Evolutionary conservation across 2,888 invertebrate genomes (phyloP).

Genomic region (Andrena camellia): DNA sequence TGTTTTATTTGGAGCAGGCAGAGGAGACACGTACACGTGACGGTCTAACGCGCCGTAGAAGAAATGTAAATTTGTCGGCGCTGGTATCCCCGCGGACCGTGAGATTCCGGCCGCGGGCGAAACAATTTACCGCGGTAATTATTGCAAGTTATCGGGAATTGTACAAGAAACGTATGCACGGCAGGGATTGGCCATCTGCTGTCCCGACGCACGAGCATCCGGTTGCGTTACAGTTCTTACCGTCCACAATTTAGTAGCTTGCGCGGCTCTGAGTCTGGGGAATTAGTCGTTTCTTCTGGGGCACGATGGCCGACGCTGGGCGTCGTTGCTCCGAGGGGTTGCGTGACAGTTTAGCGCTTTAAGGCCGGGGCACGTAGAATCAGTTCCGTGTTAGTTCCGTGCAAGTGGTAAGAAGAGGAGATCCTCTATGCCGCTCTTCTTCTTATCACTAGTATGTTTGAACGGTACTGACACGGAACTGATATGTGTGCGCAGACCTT

Average conservation of each 20-base stretch:
- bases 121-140: conserved; percentile 59
- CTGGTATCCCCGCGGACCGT: neutral
- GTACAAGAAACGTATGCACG: conserved; percentile 55
- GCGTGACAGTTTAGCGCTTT: neutral
- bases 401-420: no score
- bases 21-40: neutral
- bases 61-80: conserved; percentile 54
- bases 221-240: conserved; percentile 42
- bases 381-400: no score
- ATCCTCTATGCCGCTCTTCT: no score
- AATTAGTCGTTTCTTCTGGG: conserved; percentile 18
- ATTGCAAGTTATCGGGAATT: conserved; percentile 62
- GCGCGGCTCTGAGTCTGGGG: conserved; percentile 23
- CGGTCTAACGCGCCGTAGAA: conserved; percentile 33
- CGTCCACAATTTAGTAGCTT: conserved; percentile 9
- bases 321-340: neutral
- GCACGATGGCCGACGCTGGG: neutral
- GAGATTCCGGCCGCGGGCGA: conserved; percentile 35
- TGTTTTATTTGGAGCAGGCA: conserved; percentile 6
- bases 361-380: no score
- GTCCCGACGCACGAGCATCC: conserved; percentile 42
- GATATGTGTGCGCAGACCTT: no score
- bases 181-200: conserved; percentile 45
- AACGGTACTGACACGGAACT: no score
- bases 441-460: no score